Evolutionary conservation across 2,888 invertebrate species (phyloP), one percentile per base, ranked within the genome.

Genomic region (Diploptera punctata): DNA sequence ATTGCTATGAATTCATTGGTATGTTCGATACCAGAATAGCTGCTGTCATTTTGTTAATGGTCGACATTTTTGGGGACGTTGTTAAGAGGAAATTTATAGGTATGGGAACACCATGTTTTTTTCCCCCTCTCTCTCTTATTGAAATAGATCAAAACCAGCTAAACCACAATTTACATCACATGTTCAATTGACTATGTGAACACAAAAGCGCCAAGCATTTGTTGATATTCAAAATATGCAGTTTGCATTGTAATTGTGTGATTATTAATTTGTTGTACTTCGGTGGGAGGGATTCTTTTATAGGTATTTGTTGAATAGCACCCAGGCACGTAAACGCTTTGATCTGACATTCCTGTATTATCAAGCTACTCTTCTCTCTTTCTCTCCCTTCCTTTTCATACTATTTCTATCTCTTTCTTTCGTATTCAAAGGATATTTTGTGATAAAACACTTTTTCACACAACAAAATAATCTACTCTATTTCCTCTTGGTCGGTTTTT

Each of bases 161-260:
- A n/a, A 47, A 47, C 47, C 47, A 47, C 47, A 47, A 47, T 47
- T 47, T n/a, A 47, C 47, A n/a, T 47, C 47, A 7, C 7, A 10
- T 38, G 5, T 47, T 47, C n/a, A 47, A 47, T 47, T 47, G 47
- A 47, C 47, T 47, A 47, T n/a, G 18, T 47, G 4, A 9, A 38
- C 38, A 38, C 5, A 38, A n/a, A n/a, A 57, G 57, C 21, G 31
- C 31, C 16, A 65, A 44, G 9, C 24, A 26, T 65, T 65, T 65
- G 47, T 47, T 47, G 65, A 65, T 65, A 65, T 65, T 65, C 65
- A 43, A 65, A 65, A 65, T 26, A 65, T 65, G 65, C 47, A 65
- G 65, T 65, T 47, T 26, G 65, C 26, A 26, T 26, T 21, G 47
- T 65, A 47, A 65, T 65, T 29, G 47, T 44, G 47, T 44, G 65